A percentile compares a stretch with the other conserved stretches of the same genome.
phyloP scores from a whole-genome alignment of 2,113 vertebrate genomes.

The Calypte anna region DNA sequence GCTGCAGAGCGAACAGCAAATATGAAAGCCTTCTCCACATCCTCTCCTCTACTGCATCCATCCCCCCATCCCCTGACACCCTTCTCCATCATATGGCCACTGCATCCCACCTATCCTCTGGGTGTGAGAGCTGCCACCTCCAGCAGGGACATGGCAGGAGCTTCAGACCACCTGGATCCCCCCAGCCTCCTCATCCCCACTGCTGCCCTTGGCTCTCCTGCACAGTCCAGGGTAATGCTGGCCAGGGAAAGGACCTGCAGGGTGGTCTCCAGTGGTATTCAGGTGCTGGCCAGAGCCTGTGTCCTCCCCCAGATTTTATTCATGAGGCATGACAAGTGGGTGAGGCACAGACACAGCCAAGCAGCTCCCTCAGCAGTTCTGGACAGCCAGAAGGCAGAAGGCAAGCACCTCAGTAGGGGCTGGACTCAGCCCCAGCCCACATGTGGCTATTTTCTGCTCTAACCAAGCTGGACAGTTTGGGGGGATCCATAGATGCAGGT shows the following conservation, averaged over 20 bases:
- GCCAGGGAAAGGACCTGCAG: background rate
- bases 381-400: background rate
- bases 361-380: background rate
- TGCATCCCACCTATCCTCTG: background rate
- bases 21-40: fast-evolving
- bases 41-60: background rate
- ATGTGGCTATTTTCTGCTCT: background rate
- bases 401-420: fast-evolving
- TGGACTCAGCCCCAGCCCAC: background rate
- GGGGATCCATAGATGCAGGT: background rate
- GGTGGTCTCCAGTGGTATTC: background rate
- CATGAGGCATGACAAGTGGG: background rate
- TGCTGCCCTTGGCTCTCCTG: background rate
- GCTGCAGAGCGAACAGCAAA: background rate
- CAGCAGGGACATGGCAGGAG: background rate
- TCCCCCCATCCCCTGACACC: background rate
- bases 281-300: background rate
- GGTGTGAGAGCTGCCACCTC: background rate
- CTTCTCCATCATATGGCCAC: fast-evolving
- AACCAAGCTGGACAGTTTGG: background rate
- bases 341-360: background rate
- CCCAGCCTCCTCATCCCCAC: background rate
- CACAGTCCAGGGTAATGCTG: background rate
- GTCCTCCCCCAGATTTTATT: background rate
- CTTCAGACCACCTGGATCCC: background rate